Evolutionary conservation across 2,113 vertebrate species (phyloP).

Genomic region (Pangasianodon gigas): DNA sequence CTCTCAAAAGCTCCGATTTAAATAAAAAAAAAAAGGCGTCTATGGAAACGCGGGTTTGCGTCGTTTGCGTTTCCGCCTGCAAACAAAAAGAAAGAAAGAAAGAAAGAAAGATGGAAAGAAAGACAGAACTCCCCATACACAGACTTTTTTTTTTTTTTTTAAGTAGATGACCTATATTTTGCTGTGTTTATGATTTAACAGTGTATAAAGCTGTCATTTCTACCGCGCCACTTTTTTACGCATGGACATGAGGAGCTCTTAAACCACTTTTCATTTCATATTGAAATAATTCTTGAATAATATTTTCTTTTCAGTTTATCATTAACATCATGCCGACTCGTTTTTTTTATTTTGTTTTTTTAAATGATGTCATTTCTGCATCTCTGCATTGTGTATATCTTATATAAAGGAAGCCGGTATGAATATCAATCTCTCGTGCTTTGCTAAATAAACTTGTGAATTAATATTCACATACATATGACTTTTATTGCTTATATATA

Average conservation of each 20-base stretch:
- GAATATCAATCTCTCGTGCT: constrained; percentile 34
- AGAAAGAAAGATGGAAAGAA: not conserved
- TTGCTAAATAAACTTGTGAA: constrained; percentile 55
- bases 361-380: constrained; percentile 38
- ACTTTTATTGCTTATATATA: not conserved
- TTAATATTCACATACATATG: not conserved
- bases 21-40: not conserved
- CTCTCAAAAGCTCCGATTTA: not conserved
- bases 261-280: constrained; percentile 55
- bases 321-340: constrained; percentile 26
- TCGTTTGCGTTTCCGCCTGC: not conserved
- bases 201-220: not conserved
- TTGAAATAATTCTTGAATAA: constrained; percentile 52
- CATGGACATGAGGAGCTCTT: constrained; percentile 67
- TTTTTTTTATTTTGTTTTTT: constrained; percentile 15
- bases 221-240: constrained; percentile 70
- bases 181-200: constrained; percentile 16
- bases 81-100: not conserved
- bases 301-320: constrained; percentile 8
- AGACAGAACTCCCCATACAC: not conserved
- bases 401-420: constrained; percentile 26
- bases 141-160: not conserved
- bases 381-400: constrained; percentile 42
- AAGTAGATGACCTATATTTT: not conserved
- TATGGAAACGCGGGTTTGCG: not conserved